These are phyloP conservation scores for Pseudomyrmex gracilis DNA, from an alignment of 1,140 invertebrate genomes.

Conservation along the genomic window DNA sequence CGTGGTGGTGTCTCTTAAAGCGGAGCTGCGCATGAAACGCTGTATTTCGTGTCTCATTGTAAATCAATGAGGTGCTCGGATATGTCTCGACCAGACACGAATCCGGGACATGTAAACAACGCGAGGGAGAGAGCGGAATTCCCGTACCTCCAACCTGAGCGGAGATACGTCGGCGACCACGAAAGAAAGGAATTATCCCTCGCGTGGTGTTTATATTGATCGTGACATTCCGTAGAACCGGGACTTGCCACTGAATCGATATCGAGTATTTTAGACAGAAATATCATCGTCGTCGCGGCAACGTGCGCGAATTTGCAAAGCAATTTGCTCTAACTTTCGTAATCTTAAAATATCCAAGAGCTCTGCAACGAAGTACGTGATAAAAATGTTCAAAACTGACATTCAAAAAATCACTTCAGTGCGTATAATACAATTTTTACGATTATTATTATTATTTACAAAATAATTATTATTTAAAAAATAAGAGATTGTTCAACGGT, in stretches of 20 bases:
- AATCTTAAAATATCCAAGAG: no score
- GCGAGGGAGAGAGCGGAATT: constrained; percentile 40
- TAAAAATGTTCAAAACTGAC: neutral
- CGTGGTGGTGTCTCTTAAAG: no score
- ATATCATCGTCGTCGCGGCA: neutral
- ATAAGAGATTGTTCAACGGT: neutral
- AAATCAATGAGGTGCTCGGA: constrained; percentile 57
- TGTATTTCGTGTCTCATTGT: no score
- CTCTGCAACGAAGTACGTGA: no score
- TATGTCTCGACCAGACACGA: constrained; percentile 38
- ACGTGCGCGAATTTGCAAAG: neutral
- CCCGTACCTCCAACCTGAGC: neutral
- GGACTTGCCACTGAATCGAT: constrained; percentile 71
- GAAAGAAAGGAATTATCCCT: constrained; percentile 57
- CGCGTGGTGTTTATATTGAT: constrained; percentile 66
- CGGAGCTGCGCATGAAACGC: no score
- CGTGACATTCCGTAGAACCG: constrained; percentile 67
- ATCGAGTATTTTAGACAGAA: constrained; percentile 39
- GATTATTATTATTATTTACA: no score
- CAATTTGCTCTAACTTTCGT: neutral
- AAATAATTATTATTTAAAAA: no score
- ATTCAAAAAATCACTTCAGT: neutral
- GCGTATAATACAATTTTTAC: neutral
- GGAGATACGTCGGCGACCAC: constrained; percentile 33
- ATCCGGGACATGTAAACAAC: constrained; percentile 54